Percentiles rank a stretch among this genome's conserved stretches.
phyloP scores from a whole-genome alignment of 1,140 invertebrate species.

The Zaprionus nigranus region DNA sequence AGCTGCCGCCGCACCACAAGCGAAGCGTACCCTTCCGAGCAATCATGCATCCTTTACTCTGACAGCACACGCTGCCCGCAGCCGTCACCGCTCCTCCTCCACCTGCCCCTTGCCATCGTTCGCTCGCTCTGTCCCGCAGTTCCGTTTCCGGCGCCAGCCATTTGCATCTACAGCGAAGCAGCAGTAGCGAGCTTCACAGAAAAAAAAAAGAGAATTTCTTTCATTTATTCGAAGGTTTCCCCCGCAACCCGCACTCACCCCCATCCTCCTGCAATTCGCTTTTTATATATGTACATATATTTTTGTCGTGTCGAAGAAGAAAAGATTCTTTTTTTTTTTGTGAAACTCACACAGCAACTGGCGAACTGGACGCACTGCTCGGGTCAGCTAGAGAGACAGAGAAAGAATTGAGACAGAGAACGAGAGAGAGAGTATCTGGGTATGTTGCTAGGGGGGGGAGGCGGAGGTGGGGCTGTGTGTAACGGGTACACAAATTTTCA shows the following conservation, averaged over 20 bases:
- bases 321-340: constrained; percentile 60
- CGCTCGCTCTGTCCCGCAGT: constrained; percentile 50
- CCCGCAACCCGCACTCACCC: background rate
- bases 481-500: constrained; percentile 80
- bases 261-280: background rate
- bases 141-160: constrained; percentile 80
- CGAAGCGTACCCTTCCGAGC: constrained; percentile 48
- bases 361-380: constrained; percentile 48
- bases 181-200: background rate
- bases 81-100: background rate
- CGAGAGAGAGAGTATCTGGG: background rate
- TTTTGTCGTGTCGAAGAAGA: constrained; percentile 70
- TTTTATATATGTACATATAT: constrained; percentile 36
- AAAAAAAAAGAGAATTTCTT: constrained; percentile 56
- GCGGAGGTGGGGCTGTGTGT: constrained; percentile 21
- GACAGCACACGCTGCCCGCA: constrained; percentile 35
- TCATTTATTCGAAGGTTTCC: constrained; percentile 74
- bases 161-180: constrained; percentile 68
- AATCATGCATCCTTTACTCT: constrained; percentile 77
- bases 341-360: constrained; percentile 52
- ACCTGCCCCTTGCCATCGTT: background rate
- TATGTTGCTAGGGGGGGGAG: background rate
- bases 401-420: background rate
- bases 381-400: constrained; percentile 22
- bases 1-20: constrained; percentile 20